These are phyloP conservation scores for Penaeus monodon DNA, from an alignment of 2,888 invertebrate species.

Conservation along the genomic window DNA sequence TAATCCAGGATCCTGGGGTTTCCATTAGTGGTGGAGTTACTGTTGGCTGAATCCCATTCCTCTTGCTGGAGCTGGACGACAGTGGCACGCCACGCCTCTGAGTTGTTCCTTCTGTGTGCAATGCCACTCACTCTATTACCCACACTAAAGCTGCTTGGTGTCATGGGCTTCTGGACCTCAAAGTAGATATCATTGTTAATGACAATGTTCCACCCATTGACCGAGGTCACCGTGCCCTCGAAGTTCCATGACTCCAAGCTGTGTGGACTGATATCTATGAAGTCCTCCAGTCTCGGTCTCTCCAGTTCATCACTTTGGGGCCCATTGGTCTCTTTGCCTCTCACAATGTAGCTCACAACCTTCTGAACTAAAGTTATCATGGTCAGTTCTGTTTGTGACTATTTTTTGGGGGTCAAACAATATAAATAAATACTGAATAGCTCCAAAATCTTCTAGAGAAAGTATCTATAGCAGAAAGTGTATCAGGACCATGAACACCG, in stretches of 20 bases:
- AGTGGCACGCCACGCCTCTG: conserved; percentile 45
- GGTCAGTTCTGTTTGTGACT: not conserved
- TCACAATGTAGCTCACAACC: conserved; percentile 36
- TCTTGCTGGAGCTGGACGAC: conserved; percentile 12
- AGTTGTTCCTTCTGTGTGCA: conserved; percentile 20
- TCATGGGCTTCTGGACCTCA: conserved; percentile 11
- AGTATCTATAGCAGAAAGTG: no score
- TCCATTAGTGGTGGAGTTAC: not conserved
- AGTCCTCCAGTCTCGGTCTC: conserved; percentile 53
- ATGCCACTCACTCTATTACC: conserved; percentile 35
- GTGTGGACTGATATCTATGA: conserved; percentile 3
- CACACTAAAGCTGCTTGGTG: not conserved
- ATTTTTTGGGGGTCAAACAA: no score
- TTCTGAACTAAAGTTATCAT: conserved; percentile 49
- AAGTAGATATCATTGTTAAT: conserved; percentile 52
- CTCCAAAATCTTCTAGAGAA: no score
- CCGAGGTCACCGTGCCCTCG: conserved; percentile 40
- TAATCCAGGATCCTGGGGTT: not conserved
- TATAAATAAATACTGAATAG: no score
- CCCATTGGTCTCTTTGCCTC: not conserved
- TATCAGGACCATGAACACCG: no score
- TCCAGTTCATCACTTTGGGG: not conserved
- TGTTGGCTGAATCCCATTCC: conserved; percentile 28
- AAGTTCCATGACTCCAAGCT: conserved; percentile 15
- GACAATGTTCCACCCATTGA: conserved; percentile 22